These are phyloP conservation scores for Myotis pilosus DNA, from an alignment of 2,797 vertebrate genomes.

Conservation along the genomic window DNA sequence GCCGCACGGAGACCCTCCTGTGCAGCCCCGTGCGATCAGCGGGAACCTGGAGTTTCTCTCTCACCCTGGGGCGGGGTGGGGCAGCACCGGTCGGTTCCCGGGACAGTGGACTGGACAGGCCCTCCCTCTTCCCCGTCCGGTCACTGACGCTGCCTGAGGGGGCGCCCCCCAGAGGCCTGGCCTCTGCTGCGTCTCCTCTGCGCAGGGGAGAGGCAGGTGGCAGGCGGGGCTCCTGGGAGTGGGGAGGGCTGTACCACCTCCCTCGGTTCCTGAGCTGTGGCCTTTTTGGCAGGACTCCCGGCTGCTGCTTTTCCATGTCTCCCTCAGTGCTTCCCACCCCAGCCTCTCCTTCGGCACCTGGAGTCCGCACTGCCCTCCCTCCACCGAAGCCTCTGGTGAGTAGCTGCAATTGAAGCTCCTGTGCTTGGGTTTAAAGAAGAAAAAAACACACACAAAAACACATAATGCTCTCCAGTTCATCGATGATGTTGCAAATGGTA, in stretches of 20 bases:
- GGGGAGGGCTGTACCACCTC: neutral
- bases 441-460: too few relatives aligned
- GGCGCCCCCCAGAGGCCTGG: neutral
- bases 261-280: neutral
- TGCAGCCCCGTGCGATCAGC: too few relatives aligned
- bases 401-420: neutral
- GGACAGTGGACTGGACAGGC: neutral
- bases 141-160: neutral
- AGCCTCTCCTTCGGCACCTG: neutral
- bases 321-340: neutral
- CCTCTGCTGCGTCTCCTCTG: too few relatives aligned
- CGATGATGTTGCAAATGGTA: too few relatives aligned
- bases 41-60: neutral
- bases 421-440: too few relatives aligned
- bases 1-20: too few relatives aligned
- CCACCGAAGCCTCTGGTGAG: neutral
- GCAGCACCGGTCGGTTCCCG: too few relatives aligned
- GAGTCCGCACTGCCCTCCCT: neutral
- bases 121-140: too few relatives aligned
- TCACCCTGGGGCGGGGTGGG: too few relatives aligned
- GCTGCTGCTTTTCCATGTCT: neutral
- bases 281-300: too few relatives aligned
- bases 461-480: too few relatives aligned
- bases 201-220: neutral
- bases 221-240: too few relatives aligned